Percentiles rank a stretch among this genome's conserved stretches.
These are phyloP conservation scores for Cyclargus thomasi DNA, from an alignment of 1,140 invertebrate species.

Conservation along the genomic window DNA sequence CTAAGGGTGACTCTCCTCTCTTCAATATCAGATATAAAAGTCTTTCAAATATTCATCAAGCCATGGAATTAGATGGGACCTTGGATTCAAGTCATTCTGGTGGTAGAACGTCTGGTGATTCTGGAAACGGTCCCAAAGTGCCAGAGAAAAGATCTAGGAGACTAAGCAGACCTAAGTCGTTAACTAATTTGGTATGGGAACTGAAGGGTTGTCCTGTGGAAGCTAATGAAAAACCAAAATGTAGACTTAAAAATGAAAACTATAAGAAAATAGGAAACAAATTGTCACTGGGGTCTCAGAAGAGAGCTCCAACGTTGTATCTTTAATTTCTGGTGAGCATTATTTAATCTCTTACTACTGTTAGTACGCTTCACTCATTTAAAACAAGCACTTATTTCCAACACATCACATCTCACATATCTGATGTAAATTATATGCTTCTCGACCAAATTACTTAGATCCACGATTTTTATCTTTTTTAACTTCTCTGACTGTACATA, in stretches of 20 bases:
- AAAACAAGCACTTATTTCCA: too few species aligned
- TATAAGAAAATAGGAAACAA: slow-evolving; percentile 71
- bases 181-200: slow-evolving; percentile 92
- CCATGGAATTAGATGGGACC: slow-evolving; percentile 87
- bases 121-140: slow-evolving; percentile 84
- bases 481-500: too few species aligned
- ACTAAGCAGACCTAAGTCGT: slow-evolving; percentile 85
- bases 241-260: slow-evolving; percentile 76
- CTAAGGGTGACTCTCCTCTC: slow-evolving; percentile 84
- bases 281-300: slow-evolving; percentile 68
- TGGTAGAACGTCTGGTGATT: slow-evolving; percentile 88
- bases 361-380: too few species aligned
- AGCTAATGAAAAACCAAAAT: slow-evolving; percentile 76
- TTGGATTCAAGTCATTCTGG: slow-evolving; percentile 92
- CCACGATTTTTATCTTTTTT: too few species aligned
- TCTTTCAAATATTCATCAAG: slow-evolving; percentile 85
- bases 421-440: too few species aligned
- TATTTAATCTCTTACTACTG: slow-evolving; percentile 6
- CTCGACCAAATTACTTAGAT: too few species aligned
- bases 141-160: slow-evolving; percentile 87
- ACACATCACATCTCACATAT: too few species aligned
- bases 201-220: slow-evolving; percentile 77
- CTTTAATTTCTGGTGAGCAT: slow-evolving; percentile 62
- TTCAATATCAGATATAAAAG: slow-evolving; percentile 91
- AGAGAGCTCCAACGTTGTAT: slow-evolving; percentile 70